Evolutionary conservation across 2,888 invertebrate genomes (phyloP), one percentile per base, ranked within the genome.

Genomic region (Nemurella pictetii): DNA sequence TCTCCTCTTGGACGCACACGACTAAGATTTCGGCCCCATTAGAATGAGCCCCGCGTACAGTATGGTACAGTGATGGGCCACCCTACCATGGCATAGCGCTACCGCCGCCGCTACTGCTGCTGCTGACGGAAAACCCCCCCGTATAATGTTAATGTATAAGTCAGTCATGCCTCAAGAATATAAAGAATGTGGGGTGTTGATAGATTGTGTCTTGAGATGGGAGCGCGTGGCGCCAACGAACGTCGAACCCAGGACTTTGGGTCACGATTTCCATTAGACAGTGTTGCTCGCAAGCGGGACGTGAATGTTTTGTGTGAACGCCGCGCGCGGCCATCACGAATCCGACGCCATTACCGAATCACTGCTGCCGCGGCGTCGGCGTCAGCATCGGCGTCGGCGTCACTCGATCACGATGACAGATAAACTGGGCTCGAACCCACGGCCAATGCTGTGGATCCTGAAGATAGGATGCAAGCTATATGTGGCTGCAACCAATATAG

Each of bases 261-360:
- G 80, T 81, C 80, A 81, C 80, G 80, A 81, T 81, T 81, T 81
- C 80, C 80, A 81, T 81, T 81, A 81, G 80, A 35, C 80, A 35
- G 80, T 81, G 80, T 81, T 32, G 29, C 36, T 5, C 20, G 26
- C 26, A 26, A 9, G 26, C 75, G 75, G 28, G 75, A 75, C 75
- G 75, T 75, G 80, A 81, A 35, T 81, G 80, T 81, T 32, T 81
- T 81, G 35, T 81, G 78, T 81, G 80, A 81, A 35, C 35, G 80
- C 36, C 80, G 35, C 26, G 80, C 32, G 80, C 35, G 80, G 29
- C 80, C 30, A 35, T 81, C 80, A 35, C 30, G n/a, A 55, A 55
- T 55, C 55, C 55, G 55, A 55, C 55, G 55, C 55, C 55, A 55
- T 55, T 55, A 55, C 55, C 55, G 55, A 55, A 55, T 55, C 55